Conservation (phyloP, 2,888 invertebrate genomes). For the Hesperia comma region DNA sequence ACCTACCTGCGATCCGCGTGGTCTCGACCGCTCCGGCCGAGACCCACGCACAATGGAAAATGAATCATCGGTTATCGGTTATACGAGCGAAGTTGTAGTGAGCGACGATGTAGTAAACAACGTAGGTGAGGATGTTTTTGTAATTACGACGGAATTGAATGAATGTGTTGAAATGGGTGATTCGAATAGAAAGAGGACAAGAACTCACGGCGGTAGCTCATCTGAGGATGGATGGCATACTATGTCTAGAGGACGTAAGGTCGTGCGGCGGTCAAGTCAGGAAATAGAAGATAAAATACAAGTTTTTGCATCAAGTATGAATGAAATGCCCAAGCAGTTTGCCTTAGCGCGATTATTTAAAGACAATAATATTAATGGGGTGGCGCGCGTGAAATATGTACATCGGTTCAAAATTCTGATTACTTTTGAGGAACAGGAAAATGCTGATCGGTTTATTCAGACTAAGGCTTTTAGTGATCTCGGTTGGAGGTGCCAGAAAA, state of each 20-base stretch:
- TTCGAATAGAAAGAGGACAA: background rate
- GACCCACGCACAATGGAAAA: background rate
- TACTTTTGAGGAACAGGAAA: conserved; percentile 25
- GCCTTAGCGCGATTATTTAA: conserved; percentile 41
- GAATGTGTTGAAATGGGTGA: background rate
- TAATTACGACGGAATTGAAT: too few species aligned
- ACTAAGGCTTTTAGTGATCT: conserved; percentile 26
- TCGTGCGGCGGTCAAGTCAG: background rate
- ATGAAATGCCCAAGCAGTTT: conserved; percentile 34
- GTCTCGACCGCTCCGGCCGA: background rate
- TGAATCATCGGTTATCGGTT: background rate
- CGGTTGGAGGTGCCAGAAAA: conserved; percentile 33
- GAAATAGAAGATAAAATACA: background rate
- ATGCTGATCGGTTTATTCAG: conserved; percentile 24
- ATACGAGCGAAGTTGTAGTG: background rate
- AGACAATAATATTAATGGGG: conserved; percentile 28
- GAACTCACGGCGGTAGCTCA: background rate
- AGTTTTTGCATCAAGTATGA: background rate
- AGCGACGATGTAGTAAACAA: background rate
- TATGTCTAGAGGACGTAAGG: background rate
- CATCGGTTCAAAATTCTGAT: conserved; percentile 38
- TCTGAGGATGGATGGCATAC: conserved; percentile 14
- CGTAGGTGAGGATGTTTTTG: background rate
- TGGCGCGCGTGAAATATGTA: conserved; percentile 36
- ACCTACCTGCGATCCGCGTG: background rate